Conservation (phyloP, 2,797 vertebrate species). For the Okamejei kenojei region DNA sequence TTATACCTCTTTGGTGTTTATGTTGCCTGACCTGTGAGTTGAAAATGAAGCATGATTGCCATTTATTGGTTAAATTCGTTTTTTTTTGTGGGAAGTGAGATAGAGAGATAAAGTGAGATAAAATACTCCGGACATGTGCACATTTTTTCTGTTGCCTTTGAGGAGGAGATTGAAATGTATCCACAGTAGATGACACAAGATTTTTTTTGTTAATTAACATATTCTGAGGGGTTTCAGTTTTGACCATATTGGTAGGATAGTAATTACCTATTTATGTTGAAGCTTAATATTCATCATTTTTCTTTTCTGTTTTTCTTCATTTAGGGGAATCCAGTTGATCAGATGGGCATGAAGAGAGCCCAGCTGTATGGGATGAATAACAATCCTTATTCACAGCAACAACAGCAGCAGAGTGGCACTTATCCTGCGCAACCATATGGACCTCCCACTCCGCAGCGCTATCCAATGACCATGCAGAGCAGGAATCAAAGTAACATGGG, state of each 20-base stretch:
- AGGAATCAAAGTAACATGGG: constrained; percentile 73
- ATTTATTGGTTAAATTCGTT: background rate
- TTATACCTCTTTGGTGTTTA: background rate
- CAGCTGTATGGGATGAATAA: constrained; percentile 76
- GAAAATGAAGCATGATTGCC: background rate
- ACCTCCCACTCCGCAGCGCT: constrained; percentile 72
- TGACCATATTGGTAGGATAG: too few species aligned
- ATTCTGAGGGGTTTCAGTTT: background rate
- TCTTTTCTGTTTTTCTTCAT: constrained; percentile 39
- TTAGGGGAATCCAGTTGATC: constrained; percentile 77
- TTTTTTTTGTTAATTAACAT: background rate
- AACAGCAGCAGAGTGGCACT: constrained; percentile 58
- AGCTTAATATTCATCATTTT: background rate
- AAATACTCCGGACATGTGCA: background rate
- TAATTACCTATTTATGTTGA: background rate
- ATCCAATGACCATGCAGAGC: constrained; percentile 74
- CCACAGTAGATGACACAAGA: background rate
- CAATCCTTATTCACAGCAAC: constrained; percentile 76
- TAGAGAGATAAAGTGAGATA: background rate
- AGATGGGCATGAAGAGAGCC: constrained; percentile 84
- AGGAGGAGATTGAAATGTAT: background rate
- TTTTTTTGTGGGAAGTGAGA: background rate
- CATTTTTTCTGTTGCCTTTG: background rate
- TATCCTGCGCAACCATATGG: constrained; percentile 75
- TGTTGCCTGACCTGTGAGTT: background rate